Conservation (phyloP, 92 coral and sea anemone genomes). For the Epizoanthus fatuus region DNA sequence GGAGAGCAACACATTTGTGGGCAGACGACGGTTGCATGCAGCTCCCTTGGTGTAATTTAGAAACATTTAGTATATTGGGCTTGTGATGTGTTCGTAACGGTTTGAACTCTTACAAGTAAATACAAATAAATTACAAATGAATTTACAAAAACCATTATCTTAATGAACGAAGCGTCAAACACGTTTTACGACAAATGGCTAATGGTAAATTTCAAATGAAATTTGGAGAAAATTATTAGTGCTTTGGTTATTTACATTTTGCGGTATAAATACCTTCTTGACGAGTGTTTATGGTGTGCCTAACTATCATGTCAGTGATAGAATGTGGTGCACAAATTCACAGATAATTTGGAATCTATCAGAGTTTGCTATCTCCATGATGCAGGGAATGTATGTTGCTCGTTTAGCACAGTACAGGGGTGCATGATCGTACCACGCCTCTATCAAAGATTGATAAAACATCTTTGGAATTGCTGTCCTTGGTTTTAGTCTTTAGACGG, state of each 20-base stretch:
- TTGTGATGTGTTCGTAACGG: too few species aligned
- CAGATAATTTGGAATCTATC: background rate
- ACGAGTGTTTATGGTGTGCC: background rate
- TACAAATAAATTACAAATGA: too few species aligned
- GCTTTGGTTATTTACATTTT: constrained; percentile 4
- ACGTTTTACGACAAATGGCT: too few species aligned
- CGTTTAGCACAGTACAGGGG: background rate
- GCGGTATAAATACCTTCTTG: constrained; percentile 1
- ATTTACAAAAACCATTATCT: too few species aligned
- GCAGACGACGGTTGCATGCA: too few species aligned
- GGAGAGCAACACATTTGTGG: too few species aligned
- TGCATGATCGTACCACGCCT: background rate
- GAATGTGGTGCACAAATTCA: constrained; percentile 1
- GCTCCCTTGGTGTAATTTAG: too few species aligned
- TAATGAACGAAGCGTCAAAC: too few species aligned
- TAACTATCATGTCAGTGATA: constrained; percentile 21
- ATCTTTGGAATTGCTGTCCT: background rate
- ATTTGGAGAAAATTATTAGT: background rate
- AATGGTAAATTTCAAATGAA: too few species aligned
- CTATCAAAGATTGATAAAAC: background rate
- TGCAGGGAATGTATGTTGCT: background rate
- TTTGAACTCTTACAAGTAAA: too few species aligned
- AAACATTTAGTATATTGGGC: too few species aligned
- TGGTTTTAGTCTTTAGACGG: too few species aligned
- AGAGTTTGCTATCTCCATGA: background rate